phyloP scores from a whole-genome alignment of 2,797 vertebrate species.

The Monodelphis domestica region DNA sequence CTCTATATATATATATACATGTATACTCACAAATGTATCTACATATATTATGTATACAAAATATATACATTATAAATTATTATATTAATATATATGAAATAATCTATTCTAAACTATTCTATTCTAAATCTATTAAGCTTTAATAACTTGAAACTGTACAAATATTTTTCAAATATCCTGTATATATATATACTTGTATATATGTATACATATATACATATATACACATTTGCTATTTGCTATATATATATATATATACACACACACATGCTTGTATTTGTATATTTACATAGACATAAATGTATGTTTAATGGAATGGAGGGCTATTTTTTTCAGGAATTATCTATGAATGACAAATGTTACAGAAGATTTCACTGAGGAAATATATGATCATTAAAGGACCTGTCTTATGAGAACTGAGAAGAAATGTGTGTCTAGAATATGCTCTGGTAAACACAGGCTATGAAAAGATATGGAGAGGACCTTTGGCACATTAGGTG shows the following conservation, averaged over 20 bases:
- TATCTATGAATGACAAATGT: background rate
- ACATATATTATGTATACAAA: background rate
- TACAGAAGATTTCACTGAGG: background rate
- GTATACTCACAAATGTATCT: background rate
- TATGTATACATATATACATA: background rate
- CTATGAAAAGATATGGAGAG: background rate
- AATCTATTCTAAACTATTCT: background rate
- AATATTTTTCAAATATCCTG: background rate
- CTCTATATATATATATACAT: background rate
- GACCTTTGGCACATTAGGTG: background rate
- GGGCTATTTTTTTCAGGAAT: background rate
- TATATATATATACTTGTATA: background rate
- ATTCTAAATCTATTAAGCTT: background rate
- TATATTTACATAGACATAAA: background rate
- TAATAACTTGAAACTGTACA: background rate
- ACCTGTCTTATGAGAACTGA: background rate
- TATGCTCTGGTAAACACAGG: background rate
- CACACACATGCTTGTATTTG: background rate
- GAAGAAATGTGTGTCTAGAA: background rate
- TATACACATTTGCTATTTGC: background rate
- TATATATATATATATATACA: background rate
- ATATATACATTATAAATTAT: too few relatives aligned
- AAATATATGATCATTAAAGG: background rate
- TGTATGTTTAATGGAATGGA: background rate
- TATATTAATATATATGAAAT: background rate